These are phyloP conservation scores for Drosophila biarmipes DNA, from an alignment of 1,140 invertebrate genomes.

Conservation along the genomic window DNA sequence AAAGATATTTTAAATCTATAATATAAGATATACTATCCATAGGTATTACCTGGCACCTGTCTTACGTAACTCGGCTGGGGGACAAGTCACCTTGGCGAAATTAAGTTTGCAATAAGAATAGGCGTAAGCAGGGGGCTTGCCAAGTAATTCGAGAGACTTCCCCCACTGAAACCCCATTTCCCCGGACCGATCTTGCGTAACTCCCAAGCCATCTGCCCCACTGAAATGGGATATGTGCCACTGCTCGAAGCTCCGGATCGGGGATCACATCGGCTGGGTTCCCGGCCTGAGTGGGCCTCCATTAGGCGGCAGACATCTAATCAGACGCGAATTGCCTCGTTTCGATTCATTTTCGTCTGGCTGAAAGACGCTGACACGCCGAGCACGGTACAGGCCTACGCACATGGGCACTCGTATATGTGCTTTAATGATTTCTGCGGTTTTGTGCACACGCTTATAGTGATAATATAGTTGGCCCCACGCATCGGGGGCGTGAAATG, in stretches of 20 bases:
- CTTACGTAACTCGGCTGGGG: neutral
- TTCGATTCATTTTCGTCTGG: conserved; percentile 13
- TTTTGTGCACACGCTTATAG: conserved; percentile 19
- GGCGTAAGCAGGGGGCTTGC: too few species aligned
- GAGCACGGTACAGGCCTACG: neutral
- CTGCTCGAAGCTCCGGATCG: neutral
- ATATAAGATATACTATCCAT: too few species aligned
- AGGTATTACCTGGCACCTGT: neutral
- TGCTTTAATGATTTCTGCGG: conserved; percentile 15
- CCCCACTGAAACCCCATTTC: neutral
- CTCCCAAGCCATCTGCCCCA: neutral
- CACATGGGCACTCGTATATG: neutral
- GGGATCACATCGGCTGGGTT: neutral
- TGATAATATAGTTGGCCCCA: conserved; percentile 25
- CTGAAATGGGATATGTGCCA: neutral
- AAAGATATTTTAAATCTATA: neutral
- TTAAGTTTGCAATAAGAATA: neutral
- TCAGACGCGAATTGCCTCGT: conserved; percentile 15
- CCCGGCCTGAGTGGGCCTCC: neutral
- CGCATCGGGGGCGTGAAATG: conserved; percentile 27
- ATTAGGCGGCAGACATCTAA: conserved; percentile 26
- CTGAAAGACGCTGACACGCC: conserved; percentile 5
- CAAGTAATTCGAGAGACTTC: neutral
- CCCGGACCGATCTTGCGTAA: neutral
- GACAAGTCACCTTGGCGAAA: neutral